A percentile compares a stretch with the other conserved stretches of the same genome.
Conservation (phyloP, 2,888 invertebrate genomes). For the Agriopis marginaria region DNA sequence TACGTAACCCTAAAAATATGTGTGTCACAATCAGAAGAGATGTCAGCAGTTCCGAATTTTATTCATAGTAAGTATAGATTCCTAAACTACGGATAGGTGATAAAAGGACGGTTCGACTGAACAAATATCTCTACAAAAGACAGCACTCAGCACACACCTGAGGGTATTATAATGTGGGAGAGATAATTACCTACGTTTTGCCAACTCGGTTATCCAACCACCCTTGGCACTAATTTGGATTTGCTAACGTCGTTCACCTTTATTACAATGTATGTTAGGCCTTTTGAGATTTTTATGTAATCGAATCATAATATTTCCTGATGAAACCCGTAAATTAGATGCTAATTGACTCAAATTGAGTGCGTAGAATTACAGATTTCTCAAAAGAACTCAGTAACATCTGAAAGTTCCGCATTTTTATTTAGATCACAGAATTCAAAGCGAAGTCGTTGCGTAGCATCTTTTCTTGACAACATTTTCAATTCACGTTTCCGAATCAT, state of each 20-base stretch:
- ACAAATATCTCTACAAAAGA: slow-evolving; percentile 10
- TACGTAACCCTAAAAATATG: too few relatives aligned
- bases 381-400: too few relatives aligned
- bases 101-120: not conserved
- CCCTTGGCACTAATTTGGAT: slow-evolving; percentile 30
- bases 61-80: too few relatives aligned
- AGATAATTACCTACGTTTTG: slow-evolving; percentile 32
- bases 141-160: slow-evolving; percentile 14
- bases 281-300: not conserved
- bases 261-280: slow-evolving; percentile 19
- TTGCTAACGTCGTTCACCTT: slow-evolving; percentile 20
- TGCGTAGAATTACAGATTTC: not conserved
- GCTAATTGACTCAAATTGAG: not conserved
- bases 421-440: not conserved
- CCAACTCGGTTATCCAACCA: slow-evolving; percentile 33
- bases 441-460: not conserved
- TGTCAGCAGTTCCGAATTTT: too few relatives aligned
- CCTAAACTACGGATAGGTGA: not conserved
- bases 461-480: too few relatives aligned
- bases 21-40: too few relatives aligned
- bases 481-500: not conserved
- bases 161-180: slow-evolving; percentile 16
- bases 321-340: not conserved
- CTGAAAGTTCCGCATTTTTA: not conserved
- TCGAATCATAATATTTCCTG: not conserved